These are phyloP conservation scores for Drosophila parabipectinata DNA, from an alignment of 1,140 invertebrate genomes.

Conservation along the genomic window DNA sequence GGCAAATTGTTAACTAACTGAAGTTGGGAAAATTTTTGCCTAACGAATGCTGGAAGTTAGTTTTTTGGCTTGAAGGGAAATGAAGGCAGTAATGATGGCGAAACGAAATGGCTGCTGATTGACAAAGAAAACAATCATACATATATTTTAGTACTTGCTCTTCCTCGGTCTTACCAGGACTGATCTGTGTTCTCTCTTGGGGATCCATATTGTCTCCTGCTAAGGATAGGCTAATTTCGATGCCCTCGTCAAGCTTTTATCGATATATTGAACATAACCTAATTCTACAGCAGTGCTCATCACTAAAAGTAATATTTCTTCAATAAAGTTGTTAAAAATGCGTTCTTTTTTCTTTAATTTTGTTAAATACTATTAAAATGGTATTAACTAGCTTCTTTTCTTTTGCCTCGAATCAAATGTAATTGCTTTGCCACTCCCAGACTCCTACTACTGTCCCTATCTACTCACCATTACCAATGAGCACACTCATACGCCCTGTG, in stretches of 20 bases:
- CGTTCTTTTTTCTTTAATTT: background rate
- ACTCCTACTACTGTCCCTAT: background rate
- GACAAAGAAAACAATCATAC: constrained; percentile 28
- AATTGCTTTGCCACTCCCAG: constrained; percentile 36
- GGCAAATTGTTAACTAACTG: constrained; percentile 37
- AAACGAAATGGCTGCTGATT: constrained; percentile 6
- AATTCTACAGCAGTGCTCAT: too few species aligned
- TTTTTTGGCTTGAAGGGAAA: constrained; percentile 15
- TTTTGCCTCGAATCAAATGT: constrained; percentile 29
- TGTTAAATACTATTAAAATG: background rate
- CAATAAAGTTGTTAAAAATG: too few species aligned
- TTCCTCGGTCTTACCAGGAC: too few species aligned
- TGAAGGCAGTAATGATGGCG: constrained; percentile 3
- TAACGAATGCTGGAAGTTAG: constrained; percentile 41
- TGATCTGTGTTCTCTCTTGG: too few species aligned
- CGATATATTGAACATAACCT: too few species aligned
- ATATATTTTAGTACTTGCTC: background rate
- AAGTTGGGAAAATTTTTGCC: constrained; percentile 34
- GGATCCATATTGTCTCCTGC: too few species aligned
- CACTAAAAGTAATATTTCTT: too few species aligned
- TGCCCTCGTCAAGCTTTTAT: too few species aligned
- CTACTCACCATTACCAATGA: background rate
- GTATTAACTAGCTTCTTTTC: constrained; percentile 23
- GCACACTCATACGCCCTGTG: constrained; percentile 58
- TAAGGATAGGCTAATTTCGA: too few species aligned